Base-by-base conservation (phyloP, 35 echinoderm and acorn worm species). In the Nesometra sesokonis region DNA sequence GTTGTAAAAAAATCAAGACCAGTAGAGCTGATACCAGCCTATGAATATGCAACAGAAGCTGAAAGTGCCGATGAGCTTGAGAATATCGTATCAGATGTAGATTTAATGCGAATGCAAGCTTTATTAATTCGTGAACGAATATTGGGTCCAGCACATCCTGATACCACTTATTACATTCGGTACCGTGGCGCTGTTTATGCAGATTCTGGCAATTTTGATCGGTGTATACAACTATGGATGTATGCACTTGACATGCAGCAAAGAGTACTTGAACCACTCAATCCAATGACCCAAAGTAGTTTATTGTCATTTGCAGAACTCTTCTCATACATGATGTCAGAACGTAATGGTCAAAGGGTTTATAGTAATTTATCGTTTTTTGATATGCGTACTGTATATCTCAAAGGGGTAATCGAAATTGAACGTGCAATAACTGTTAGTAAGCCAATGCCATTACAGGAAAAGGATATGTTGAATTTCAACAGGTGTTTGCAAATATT, bases 101-200 rank as follows among this genome's bases (percentile, higher is more conserved):
- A 99, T 80, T 88, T 92, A 85, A 99, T 99, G 96, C 90, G 96
- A 79, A 99, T 99, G 96, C 96, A 99, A 86, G 96, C 96, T 79
- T 78, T 99, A 37, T 81, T 99, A 30, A 99, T 99, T 32, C 89
- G 96, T 29, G 96, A 99, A 76, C 86, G 96, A 81, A 99, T 99
- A 29, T 88, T 99, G 36, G 96, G 96, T 35, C 96, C 96, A 76
- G 90, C 92, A 31, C 96, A 99, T 79, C 96, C 96, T 77, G 96
- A 99, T 78, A 99, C 96, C 29, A 94, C 96, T 34, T 99, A 99
- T 83, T 99, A 99, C 67, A 99, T 99, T 57, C 77, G 96, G 47
- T 99, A 99, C 43, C 82, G 96, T 78, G 96, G 96, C 32, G 96
- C 96, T 5, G 96, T 99, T 1, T 99, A 99, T 84, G 96, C 96